These are phyloP conservation scores for Apistogramma diplotaenia DNA, from an alignment of 2,113 vertebrate species.

Conservation along the genomic window DNA sequence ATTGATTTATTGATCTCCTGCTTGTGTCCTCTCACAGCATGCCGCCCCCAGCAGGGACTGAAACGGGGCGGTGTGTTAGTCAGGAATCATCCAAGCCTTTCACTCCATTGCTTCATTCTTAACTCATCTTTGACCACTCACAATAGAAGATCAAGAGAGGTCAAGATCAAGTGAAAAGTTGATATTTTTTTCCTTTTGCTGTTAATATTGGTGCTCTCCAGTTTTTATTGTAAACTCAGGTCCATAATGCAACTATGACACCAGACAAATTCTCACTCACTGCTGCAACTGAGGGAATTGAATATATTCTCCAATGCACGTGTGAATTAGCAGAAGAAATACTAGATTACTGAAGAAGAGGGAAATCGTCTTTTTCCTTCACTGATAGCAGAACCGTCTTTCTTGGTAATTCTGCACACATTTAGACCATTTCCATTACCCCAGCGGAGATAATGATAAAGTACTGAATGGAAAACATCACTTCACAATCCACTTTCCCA, in stretches of 20 bases:
- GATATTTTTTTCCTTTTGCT: background rate
- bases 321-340: slow-evolving; percentile 29
- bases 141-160: background rate
- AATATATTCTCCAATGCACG: slow-evolving; percentile 15
- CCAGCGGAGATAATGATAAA: slow-evolving; percentile 44
- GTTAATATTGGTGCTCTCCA: background rate
- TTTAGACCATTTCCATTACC: slow-evolving; percentile 54
- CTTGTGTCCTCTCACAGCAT: background rate
- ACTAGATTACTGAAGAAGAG: slow-evolving; percentile 38
- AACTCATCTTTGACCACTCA: slow-evolving; percentile 25
- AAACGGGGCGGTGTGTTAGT: slow-evolving; percentile 53
- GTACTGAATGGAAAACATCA: slow-evolving; percentile 39
- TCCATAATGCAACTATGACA: background rate
- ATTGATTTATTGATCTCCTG: slow-evolving; percentile 54
- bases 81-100: slow-evolving; percentile 48
- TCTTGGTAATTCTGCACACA: slow-evolving; percentile 27
- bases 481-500: slow-evolving; percentile 27
- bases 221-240: background rate
- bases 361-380: slow-evolving; percentile 37
- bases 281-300: background rate
- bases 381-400: slow-evolving; percentile 33
- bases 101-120: slow-evolving; percentile 36
- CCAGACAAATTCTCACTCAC: background rate
- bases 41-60: background rate
- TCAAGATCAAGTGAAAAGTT: background rate